Evolutionary conservation across 2,113 vertebrate genomes (phyloP).

Genomic region (Platichthys flesus): DNA sequence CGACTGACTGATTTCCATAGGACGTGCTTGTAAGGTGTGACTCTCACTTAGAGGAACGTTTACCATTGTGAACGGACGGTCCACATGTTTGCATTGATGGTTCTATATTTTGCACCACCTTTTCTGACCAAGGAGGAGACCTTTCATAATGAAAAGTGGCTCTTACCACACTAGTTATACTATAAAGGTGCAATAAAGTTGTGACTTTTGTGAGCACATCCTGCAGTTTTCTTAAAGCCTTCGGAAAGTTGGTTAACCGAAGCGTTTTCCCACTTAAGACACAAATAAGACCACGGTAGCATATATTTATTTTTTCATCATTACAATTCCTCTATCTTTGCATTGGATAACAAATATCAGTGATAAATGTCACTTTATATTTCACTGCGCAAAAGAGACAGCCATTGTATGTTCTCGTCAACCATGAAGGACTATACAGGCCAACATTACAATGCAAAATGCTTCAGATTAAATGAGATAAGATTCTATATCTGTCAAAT

Average conservation of each 20-base stretch:
- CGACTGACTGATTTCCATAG: conserved; percentile 18
- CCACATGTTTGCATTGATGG: conserved; percentile 73
- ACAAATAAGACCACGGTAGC: too few species aligned
- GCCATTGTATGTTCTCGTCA: too few species aligned
- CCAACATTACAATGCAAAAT: too few species aligned
- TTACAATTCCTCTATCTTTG: too few species aligned
- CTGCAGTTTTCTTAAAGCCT: not conserved
- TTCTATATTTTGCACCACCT: conserved; percentile 76
- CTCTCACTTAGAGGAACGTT: conserved; percentile 46
- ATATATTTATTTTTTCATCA: too few species aligned
- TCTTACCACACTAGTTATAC: conserved; percentile 66
- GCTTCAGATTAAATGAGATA: too few species aligned
- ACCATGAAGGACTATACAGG: too few species aligned
- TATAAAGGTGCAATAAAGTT: conserved; percentile 85
- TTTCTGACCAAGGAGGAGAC: conserved; percentile 75
- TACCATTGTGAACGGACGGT: conserved; percentile 51
- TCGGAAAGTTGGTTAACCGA: too few species aligned
- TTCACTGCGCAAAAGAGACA: too few species aligned
- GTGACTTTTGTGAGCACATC: conserved; percentile 77
- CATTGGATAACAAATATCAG: not conserved
- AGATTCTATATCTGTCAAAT: too few species aligned
- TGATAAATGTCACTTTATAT: too few species aligned
- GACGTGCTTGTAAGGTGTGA: conserved; percentile 35
- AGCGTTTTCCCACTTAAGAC: too few species aligned
- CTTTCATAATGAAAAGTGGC: conserved; percentile 79